These are phyloP conservation scores for Liposcelis brunnea DNA, from an alignment of 2,888 invertebrate species.

Conservation along the genomic window DNA sequence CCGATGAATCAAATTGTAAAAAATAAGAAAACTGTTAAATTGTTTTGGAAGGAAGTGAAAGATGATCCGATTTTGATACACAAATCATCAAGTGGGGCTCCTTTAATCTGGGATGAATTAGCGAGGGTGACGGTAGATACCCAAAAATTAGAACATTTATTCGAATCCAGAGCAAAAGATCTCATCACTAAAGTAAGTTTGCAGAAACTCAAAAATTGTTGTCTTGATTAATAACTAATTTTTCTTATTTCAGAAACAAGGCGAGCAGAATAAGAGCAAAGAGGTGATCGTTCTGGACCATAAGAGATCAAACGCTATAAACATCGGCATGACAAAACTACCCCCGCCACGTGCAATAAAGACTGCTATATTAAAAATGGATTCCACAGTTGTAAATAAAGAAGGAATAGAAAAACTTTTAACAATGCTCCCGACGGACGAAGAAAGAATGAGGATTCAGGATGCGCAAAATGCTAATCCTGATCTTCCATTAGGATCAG, in stretches of 20 bases:
- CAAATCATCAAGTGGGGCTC: constrained; percentile 27
- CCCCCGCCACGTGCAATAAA: constrained; percentile 96
- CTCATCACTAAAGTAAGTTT: constrained; percentile 71
- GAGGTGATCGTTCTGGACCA: constrained; percentile 89
- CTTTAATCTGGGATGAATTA: constrained; percentile 82
- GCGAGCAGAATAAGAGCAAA: constrained; percentile 69
- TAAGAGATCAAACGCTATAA: constrained; percentile 96
- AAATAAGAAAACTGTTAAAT: constrained; percentile 89
- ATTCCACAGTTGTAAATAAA: constrained; percentile 90
- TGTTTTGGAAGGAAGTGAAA: constrained; percentile 94
- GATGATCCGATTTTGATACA: constrained; percentile 51
- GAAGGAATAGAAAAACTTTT: constrained; percentile 97
- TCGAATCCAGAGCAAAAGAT: constrained; percentile 93
- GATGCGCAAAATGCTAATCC: constrained; percentile 89
- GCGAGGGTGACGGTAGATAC: constrained; percentile 73
- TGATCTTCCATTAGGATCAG: constrained; percentile 80
- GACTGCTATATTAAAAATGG: constrained; percentile 98
- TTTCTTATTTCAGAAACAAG: constrained; percentile 45
- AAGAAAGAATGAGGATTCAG: constrained; percentile 88
- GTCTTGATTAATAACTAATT: background rate
- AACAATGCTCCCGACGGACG: constrained; percentile 93
- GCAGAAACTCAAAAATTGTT: constrained; percentile 6
- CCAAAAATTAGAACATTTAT: constrained; percentile 85
- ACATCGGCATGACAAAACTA: constrained; percentile 97
- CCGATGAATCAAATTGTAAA: constrained; percentile 37